Conservation (phyloP, 1,140 invertebrate genomes). For the Sipha flava region DNA sequence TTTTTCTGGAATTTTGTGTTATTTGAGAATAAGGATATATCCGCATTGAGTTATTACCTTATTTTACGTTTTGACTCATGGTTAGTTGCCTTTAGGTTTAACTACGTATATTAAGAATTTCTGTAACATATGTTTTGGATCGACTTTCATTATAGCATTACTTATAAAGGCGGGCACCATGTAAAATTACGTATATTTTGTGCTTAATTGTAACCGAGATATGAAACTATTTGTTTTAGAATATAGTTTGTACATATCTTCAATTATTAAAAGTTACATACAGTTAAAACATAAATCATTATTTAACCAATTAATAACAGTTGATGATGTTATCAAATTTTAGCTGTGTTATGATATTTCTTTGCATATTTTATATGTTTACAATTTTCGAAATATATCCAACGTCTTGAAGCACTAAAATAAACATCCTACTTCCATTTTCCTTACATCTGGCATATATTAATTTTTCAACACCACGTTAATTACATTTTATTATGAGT, state of each 20-base stretch:
- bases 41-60: not conserved
- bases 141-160: not conserved
- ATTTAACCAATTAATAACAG: no score
- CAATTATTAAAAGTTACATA: no score
- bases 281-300: no score
- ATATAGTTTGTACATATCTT: no score
- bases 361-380: not conserved
- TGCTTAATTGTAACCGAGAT: not conserved
- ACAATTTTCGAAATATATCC: not conserved
- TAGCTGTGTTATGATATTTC: no score
- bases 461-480: not conserved
- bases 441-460: not conserved
- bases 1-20: not conserved
- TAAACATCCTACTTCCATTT: not conserved
- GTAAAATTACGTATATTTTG: not conserved
- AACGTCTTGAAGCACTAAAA: not conserved
- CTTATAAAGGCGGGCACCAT: not conserved
- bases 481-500: not conserved
- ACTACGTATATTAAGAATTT: not conserved
- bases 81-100: not conserved
- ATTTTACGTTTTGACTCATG: not conserved
- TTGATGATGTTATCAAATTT: no score
- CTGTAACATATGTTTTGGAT: slow-evolving; percentile 7
- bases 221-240: not conserved
- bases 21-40: slow-evolving; percentile 13